phyloP scores from a whole-genome alignment of 2,113 vertebrate genomes.

The Platysternon megacephalum region DNA sequence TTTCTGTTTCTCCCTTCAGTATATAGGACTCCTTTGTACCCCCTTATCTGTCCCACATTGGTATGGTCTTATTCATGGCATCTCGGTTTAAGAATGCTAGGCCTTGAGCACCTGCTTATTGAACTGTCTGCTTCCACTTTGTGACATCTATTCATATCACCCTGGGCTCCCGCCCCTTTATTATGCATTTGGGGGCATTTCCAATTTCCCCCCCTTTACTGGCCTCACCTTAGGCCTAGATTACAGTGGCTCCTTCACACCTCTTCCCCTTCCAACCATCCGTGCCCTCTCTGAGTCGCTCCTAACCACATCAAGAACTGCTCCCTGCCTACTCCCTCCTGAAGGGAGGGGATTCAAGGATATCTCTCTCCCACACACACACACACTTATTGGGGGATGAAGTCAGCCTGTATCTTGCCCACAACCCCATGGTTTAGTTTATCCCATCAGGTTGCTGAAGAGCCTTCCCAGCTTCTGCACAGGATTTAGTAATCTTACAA shows the following conservation, averaged over 20 bases:
- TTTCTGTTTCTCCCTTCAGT: accelerated
- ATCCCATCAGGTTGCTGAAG: not conserved
- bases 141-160: not conserved
- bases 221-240: not conserved
- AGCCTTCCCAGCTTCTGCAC: too few relatives aligned
- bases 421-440: not conserved
- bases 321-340: not conserved
- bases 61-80: not conserved
- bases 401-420: not conserved
- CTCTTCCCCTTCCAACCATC: not conserved
- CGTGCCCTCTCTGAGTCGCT: not conserved
- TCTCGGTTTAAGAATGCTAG: not conserved
- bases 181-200: not conserved
- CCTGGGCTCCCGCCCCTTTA: not conserved
- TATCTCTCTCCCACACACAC: not conserved
- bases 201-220: not conserved
- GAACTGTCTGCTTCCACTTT: not conserved
- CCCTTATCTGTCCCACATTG: accelerated
- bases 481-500: too few relatives aligned
- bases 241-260: not conserved
- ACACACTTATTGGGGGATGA: not conserved
- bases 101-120: not conserved
- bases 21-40: not conserved
- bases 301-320: not conserved
- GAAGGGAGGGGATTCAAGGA: not conserved